Conservation (phyloP, 2,113 vertebrate genomes). For the Mormyrus lacerda region DNA sequence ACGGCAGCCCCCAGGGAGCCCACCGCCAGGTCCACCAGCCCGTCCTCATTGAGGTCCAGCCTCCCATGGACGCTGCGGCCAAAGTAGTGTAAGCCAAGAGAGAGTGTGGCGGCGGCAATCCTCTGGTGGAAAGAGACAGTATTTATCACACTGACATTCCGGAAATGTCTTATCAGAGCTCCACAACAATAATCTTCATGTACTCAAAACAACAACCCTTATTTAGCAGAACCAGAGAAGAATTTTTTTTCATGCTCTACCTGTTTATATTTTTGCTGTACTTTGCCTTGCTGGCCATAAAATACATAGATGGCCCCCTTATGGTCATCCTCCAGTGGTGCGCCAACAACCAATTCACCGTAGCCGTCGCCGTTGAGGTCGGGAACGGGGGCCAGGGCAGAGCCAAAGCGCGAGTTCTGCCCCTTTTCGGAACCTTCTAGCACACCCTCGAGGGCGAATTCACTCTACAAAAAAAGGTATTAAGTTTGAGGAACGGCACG, state of each 20-base stretch:
- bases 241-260: slow-evolving; percentile 41
- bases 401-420: slow-evolving; percentile 89
- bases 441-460: slow-evolving; percentile 66
- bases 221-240: neutral
- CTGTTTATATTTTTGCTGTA: slow-evolving; percentile 83
- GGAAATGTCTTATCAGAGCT: neutral
- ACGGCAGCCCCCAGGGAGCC: slow-evolving; percentile 83
- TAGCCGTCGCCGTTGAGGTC: slow-evolving; percentile 90
- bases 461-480: slow-evolving; percentile 52
- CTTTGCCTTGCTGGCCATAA: slow-evolving; percentile 63
- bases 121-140: slow-evolving; percentile 55
- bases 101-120: slow-evolving; percentile 69
- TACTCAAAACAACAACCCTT: neutral
- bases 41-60: slow-evolving; percentile 86
- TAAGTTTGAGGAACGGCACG: neutral
- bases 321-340: slow-evolving; percentile 82
- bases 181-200: neutral
- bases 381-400: slow-evolving; percentile 74
- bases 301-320: slow-evolving; percentile 84
- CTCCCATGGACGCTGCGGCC: slow-evolving; percentile 85
- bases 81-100: slow-evolving; percentile 76
- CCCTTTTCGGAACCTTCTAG: slow-evolving; percentile 70
- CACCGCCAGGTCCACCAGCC: slow-evolving; percentile 81
- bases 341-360: slow-evolving; percentile 84
- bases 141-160: neutral